A percentile compares a stretch with the other conserved stretches of the same genome.
Conservation (phyloP, 2,113 vertebrate species). For the Xyliphius kryptos region DNA sequence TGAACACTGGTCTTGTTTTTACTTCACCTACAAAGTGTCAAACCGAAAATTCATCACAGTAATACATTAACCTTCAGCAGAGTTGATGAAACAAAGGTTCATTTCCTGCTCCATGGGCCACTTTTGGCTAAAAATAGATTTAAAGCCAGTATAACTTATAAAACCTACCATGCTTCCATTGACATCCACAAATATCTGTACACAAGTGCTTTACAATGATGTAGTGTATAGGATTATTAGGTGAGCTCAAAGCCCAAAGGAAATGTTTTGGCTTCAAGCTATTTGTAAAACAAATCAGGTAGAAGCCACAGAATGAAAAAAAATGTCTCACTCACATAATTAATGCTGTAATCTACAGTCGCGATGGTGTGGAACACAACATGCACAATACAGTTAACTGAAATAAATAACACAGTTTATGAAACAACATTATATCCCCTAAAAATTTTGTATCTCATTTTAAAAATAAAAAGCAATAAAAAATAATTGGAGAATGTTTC, state of each 20-base stretch:
- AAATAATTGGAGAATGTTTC: no score
- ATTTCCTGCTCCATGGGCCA: neutral
- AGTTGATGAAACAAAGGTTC: neutral
- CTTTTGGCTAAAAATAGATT: neutral
- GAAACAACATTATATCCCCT: no score
- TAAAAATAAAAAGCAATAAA: no score
- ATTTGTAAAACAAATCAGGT: neutral
- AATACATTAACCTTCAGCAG: slow-evolving; percentile 22
- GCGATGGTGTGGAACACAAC: no score
- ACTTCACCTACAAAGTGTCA: slow-evolving; percentile 14
- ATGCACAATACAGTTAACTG: no score
- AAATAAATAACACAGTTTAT: no score
- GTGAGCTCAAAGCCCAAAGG: no score
- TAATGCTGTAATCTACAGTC: no score
- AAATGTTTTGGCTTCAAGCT: neutral
- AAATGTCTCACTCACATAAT: no score
- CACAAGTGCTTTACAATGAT: slow-evolving; percentile 34
- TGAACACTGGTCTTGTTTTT: slow-evolving; percentile 33
- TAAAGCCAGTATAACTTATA: neutral
- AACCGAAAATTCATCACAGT: slow-evolving; percentile 27
- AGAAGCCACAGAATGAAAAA: slow-evolving; percentile 19
- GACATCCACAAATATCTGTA: slow-evolving; percentile 21
- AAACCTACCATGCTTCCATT: neutral
- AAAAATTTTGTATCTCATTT: no score
- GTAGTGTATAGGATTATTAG: neutral